These are phyloP conservation scores for Betta splendens DNA, from an alignment of 2,797 vertebrate species.

Conservation along the genomic window DNA sequence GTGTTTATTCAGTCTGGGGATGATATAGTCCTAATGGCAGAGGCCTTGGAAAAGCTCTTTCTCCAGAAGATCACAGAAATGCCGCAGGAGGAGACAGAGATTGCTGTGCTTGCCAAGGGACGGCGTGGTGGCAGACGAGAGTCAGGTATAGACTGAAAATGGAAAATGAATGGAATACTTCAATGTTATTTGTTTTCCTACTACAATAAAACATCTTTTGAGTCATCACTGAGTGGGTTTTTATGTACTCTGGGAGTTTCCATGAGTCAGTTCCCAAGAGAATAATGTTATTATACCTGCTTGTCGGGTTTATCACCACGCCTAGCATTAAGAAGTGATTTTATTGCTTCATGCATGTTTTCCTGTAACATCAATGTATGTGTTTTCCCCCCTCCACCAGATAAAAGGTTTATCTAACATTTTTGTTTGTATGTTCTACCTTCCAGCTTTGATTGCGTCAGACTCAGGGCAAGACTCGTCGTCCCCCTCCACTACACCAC, in stretches of 20 bases:
- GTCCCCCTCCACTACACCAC: conserved; percentile 70
- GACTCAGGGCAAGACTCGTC: conserved; percentile 75
- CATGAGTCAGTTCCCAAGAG: too few species aligned
- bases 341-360: neutral
- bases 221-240: too few species aligned
- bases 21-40: conserved; percentile 94
- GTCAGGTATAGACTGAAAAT: conserved; percentile 72
- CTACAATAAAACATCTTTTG: too few species aligned
- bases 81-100: conserved; percentile 90
- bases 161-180: neutral
- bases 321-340: too few species aligned
- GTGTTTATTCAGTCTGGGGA: conserved; percentile 84
- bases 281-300: too few species aligned
- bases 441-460: conserved; percentile 63
- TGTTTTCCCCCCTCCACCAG: neutral
- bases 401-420: neutral
- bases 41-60: conserved; percentile 92
- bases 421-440: neutral
- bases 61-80: conserved; percentile 93
- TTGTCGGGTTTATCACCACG: too few species aligned
- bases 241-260: too few species aligned
- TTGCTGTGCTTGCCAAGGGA: conserved; percentile 87
- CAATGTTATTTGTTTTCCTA: neutral
- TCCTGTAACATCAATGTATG: neutral
- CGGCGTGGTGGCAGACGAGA: conserved; percentile 86